Evolutionary conservation across 2,113 vertebrate genomes (phyloP).

Genomic region (Actenoides hombroni): DNA sequence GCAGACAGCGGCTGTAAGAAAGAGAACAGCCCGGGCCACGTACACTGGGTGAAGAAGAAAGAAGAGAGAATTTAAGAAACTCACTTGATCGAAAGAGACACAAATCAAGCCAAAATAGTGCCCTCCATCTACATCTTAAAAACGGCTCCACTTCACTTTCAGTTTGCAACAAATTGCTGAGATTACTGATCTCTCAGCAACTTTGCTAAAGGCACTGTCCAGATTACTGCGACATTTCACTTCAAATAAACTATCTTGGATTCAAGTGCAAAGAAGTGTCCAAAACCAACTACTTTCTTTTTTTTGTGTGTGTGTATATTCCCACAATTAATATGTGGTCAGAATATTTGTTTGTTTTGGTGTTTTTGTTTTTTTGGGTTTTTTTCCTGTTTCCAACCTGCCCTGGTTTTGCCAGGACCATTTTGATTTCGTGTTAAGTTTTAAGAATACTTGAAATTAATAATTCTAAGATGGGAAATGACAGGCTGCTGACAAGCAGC

Average conservation of each 20-base stretch:
- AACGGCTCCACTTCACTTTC: not conserved
- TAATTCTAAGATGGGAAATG: not conserved
- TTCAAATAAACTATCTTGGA: not conserved
- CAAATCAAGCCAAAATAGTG: not conserved
- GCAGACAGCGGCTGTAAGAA: accelerated
- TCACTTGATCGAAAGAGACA: not conserved
- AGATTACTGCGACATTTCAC: not conserved
- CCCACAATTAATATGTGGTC: not conserved
- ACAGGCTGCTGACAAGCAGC: not conserved
- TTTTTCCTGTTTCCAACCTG: not conserved
- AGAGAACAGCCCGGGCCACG: not conserved
- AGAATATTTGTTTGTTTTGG: not conserved
- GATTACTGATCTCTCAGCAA: not conserved
- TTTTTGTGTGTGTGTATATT: accelerated
- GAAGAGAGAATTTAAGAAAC: not conserved
- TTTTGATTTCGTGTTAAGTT: not conserved
- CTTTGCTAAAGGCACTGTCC: conserved; percentile 4
- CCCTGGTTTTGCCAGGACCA: not conserved
- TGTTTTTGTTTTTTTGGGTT: not conserved
- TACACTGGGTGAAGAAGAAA: not conserved
- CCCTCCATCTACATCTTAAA: not conserved
- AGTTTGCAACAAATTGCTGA: not conserved
- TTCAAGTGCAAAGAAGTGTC: not conserved
- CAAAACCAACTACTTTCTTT: not conserved
- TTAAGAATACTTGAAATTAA: not conserved